Evolutionary conservation across 2,113 vertebrate genomes (phyloP), one percentile per base, ranked within the genome.

Genomic region (Tachysurus fulvidraco): DNA sequence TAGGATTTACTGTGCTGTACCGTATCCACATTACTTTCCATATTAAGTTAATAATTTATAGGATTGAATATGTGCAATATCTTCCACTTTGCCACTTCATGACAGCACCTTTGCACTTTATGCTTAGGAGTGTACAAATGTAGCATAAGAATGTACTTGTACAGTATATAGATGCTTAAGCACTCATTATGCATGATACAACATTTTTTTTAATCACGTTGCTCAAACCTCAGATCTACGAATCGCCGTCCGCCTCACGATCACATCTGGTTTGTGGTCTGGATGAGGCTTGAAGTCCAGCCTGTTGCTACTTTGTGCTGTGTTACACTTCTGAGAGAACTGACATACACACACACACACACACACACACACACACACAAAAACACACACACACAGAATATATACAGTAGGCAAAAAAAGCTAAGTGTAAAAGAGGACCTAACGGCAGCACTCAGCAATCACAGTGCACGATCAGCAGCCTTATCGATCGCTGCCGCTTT

Each of bases 191-290:
- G 85, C 36, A 36, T 36, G 36, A 36, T 2, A 36, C 36, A 36
- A 36, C 36, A n/a, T n/a, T 10, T 54, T 89, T 90, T 44, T 87
- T 89, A 77, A 84, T 62, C 80, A 88, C 88, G 89, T 85, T 88
- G 82, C 85, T 84, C 92, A 93, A 91, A 96, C 95, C 94, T 96
- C 93, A 87, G 93, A 90, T 93, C 92, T 93, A 84, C 90, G 93
- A 86, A 90, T 86, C 71, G 89, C 91, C 46, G 62, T 89, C 90
- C 92, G 90, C 81, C 92, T 92, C 87, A 90, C 87, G 64, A 69
- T 91, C 85, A 88, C 77, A 89, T 95, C 93, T 60, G 93, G 92
- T 86, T 85, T 83, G 90, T 89, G 87, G 86, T 92, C 91, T 90
- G 90, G 83, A 78, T 92, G 92, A 67, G 93, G 91, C 83, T n/a